Conservation (phyloP, 2,797 vertebrate species). For the Artibeus lituratus region DNA sequence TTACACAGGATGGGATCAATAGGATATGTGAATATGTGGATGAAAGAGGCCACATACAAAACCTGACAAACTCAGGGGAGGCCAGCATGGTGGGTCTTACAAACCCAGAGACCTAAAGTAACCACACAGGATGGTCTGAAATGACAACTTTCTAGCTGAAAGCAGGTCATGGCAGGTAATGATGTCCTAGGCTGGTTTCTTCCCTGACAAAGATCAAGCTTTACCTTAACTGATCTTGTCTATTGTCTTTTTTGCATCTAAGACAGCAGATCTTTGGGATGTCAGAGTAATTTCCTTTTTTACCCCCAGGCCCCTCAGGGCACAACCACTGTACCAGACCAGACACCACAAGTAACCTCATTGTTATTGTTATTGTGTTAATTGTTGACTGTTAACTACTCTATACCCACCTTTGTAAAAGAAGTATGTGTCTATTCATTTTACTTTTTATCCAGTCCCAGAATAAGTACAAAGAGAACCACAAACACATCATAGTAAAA, state of each 20-base stretch:
- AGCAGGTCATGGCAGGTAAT: neutral
- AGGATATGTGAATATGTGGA: neutral
- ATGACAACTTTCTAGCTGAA: neutral
- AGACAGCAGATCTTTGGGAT: neutral
- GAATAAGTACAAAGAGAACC: neutral
- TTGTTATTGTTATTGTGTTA: neutral
- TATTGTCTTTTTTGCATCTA: neutral
- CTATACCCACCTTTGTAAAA: neutral
- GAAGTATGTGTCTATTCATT: neutral
- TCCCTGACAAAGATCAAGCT: neutral
- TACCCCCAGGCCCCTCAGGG: neutral
- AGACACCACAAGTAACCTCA: neutral
- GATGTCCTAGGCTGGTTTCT: neutral
- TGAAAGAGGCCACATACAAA: neutral
- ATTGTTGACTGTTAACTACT: neutral
- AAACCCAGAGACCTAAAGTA: neutral
- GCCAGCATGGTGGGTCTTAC: neutral
- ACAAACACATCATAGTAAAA: neutral
- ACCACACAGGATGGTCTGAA: neutral
- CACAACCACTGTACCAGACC: neutral
- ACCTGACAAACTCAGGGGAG: neutral
- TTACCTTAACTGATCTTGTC: neutral
- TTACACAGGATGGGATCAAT: neutral
- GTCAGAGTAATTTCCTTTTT: neutral
- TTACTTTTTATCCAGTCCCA: neutral